Percentiles rank a stretch among this genome's conserved stretches.
These are phyloP conservation scores for Leucania comma DNA, from an alignment of 2,888 invertebrate species.

Conservation along the genomic window DNA sequence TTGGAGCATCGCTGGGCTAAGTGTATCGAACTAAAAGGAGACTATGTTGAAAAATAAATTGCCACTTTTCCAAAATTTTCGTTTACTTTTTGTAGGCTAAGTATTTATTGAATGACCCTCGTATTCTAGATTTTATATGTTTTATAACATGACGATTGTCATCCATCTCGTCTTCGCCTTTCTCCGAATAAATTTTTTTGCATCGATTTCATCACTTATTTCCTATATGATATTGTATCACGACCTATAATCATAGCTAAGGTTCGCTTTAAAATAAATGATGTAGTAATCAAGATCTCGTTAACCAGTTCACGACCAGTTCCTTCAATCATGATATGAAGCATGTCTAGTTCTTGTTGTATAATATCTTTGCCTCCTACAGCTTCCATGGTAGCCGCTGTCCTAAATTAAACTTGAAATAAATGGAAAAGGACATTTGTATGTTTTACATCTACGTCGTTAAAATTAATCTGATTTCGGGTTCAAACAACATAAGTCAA, in stretches of 20 bases:
- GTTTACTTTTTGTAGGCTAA: too few relatives aligned
- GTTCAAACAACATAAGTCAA: slow-evolving; percentile 24
- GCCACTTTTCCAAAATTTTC: too few relatives aligned
- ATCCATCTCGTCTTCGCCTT: neutral
- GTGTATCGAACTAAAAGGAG: too few relatives aligned
- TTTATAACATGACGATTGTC: slow-evolving; percentile 4
- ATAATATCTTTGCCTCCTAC: slow-evolving; percentile 32
- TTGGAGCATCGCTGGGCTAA: too few relatives aligned
- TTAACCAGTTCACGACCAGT: slow-evolving; percentile 41
- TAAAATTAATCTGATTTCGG: slow-evolving; percentile 27
- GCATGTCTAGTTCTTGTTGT: slow-evolving; percentile 41
- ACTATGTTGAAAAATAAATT: too few relatives aligned
- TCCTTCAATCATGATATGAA: slow-evolving; percentile 44
- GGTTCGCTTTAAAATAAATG: slow-evolving; percentile 38
- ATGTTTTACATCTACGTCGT: slow-evolving; percentile 16
- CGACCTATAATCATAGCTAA: slow-evolving; percentile 1
- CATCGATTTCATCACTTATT: slow-evolving; percentile 1
- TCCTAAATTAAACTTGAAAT: slow-evolving; percentile 22
- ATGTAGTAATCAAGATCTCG: slow-evolving; percentile 43
- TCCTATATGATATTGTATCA: slow-evolving; percentile 6
- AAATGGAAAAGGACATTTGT: slow-evolving; percentile 3
- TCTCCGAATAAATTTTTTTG: neutral
- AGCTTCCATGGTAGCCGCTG: neutral
- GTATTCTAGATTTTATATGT: too few relatives aligned
- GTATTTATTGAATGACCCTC: too few relatives aligned